Percentiles rank a stretch among this genome's conserved stretches.
Conservation (phyloP, 2,113 vertebrate genomes). For the Psittacula cyanocephala region DNA sequence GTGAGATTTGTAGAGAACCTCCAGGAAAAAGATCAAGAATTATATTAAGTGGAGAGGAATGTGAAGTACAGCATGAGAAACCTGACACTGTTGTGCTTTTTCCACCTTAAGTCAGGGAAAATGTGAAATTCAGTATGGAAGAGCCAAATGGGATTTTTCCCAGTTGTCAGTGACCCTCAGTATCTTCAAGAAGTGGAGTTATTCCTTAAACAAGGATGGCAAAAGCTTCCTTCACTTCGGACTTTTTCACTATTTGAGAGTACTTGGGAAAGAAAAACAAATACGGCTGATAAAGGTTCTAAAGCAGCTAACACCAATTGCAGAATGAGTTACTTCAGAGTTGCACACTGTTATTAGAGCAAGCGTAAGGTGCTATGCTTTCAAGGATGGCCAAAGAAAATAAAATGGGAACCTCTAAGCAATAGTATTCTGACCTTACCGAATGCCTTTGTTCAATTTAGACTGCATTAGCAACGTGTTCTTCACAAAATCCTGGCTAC, state of each 20-base stretch:
- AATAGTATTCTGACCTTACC: conserved; percentile 16
- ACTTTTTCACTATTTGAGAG: background rate
- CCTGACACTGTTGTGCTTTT: background rate
- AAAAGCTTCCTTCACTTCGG: background rate
- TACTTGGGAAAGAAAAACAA: background rate
- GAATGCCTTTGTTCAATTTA: conserved; percentile 39
- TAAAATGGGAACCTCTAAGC: conserved; percentile 11
- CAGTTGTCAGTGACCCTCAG: background rate
- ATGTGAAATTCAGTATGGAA: background rate
- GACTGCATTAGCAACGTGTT: conserved; percentile 30
- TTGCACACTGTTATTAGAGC: background rate
- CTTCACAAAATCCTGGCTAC: background rate
- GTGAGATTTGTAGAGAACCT: background rate
- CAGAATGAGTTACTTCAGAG: conserved; percentile 17
- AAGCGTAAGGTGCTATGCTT: conserved; percentile 26
- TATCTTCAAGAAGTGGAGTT: background rate
- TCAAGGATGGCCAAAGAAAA: conserved; percentile 30
- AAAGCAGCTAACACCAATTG: background rate
- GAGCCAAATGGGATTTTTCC: background rate
- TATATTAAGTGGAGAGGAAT: background rate
- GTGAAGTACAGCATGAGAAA: background rate
- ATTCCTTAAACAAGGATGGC: background rate
- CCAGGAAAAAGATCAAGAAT: background rate
- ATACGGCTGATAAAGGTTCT: background rate
- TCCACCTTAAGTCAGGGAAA: background rate